phyloP scores from a whole-genome alignment of 1,140 invertebrate species.

The Armadillidium nasatum region DNA sequence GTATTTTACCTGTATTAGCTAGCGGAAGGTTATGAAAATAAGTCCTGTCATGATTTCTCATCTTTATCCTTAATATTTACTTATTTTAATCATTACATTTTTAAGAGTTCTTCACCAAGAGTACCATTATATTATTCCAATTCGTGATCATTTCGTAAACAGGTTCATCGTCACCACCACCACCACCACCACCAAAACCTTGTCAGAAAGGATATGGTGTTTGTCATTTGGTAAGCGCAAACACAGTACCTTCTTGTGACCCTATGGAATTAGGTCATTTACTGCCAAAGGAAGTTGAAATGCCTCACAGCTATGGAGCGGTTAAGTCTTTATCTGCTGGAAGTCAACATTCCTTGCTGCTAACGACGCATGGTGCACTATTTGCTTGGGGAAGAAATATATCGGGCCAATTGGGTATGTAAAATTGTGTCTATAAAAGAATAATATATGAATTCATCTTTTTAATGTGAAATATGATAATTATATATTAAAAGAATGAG shows the following conservation, averaged over 20 bases:
- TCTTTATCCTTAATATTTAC: no score
- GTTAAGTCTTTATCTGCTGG: slow-evolving; percentile 59
- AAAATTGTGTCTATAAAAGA: no score
- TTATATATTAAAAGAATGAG: no score
- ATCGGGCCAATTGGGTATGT: slow-evolving; percentile 66
- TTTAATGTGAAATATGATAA: no score
- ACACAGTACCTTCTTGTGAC: slow-evolving; percentile 38
- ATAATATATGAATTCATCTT: no score
- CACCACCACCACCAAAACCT: background rate
- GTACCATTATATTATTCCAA: no score
- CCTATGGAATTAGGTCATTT: slow-evolving; percentile 53
- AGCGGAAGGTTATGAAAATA: no score
- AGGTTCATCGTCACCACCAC: background rate
- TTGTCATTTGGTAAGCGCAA: slow-evolving; percentile 26
- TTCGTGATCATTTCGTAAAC: no score
- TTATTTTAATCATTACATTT: no score
- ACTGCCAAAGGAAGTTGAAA: slow-evolving; percentile 57
- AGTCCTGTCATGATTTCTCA: no score
- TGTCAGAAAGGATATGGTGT: background rate
- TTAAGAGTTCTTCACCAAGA: no score
- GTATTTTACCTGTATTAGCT: no score
- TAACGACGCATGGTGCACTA: slow-evolving; percentile 61
- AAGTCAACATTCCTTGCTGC: slow-evolving; percentile 62
- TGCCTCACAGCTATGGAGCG: slow-evolving; percentile 55
- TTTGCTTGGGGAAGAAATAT: slow-evolving; percentile 67